Base-by-base conservation (phyloP, 2,888 invertebrate species). In the Pimpla rufipes region DNA sequence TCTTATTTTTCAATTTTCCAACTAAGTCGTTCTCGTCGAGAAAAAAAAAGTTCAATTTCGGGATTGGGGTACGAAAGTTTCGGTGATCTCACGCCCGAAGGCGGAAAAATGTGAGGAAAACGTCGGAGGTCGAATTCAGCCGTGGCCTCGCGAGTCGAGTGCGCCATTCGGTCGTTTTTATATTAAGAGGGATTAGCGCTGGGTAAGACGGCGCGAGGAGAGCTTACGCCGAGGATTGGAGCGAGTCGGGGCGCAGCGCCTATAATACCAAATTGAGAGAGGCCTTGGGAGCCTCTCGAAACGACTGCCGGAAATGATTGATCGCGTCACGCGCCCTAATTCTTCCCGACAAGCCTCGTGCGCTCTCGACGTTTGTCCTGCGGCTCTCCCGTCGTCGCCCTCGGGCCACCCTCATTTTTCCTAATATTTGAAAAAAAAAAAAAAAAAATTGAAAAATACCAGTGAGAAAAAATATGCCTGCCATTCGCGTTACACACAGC, bases 211-310 rank as follows among this genome's bases (percentile, higher is more conserved):
- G 40, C 16, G 52, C 47, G 10, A 23, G 42, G 42, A 45, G 57
- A 42, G 57, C 50, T 68, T 52, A 52, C 52, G 37, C 5, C 16
- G 52, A 50, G 68, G 50, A 68, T 70, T 21, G 18, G 21, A 55
- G 70, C 37, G 21, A 52, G 52, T 52, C 70, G 52, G 21, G 57
- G 57, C 23, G 57, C 18, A 71, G 47, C 71, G 64, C 57, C 70
- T 70, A 71, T 75, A 79, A 79, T 70, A 71, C 57, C 76, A 86
- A 84, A 88, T 86, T 85, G 86, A 88, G 87, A 88, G 87, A 87
- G 87, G 79, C 79, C 79, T 75, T 75, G 76, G 81, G 81, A 84
- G 79, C 76, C 81, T 82, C 85, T 83, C 85, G 84, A 83, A 87
- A 76, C 86, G 81, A 81, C 85, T 87, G 66, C 64, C 66, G 78